Evolutionary conservation across 2,888 invertebrate genomes (phyloP), one percentile per base, ranked within the genome.

Genomic region (Sinhomidia bicolor): DNA sequence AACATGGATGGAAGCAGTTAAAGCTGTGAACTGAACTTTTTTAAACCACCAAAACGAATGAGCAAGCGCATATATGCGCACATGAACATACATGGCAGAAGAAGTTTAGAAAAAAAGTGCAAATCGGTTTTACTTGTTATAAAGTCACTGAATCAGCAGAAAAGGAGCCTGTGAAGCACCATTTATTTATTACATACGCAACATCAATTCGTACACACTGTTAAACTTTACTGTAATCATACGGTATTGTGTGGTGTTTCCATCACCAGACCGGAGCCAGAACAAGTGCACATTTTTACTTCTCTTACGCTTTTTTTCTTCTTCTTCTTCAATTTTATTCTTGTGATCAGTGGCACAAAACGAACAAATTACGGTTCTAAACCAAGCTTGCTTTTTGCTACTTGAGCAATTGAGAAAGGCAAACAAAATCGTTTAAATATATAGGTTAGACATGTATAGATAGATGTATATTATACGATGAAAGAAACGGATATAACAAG

Each of bases 121-220:
- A 84, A 84, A 84, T 76, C 29, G 84, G 76, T 74, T 76, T 76
- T 76, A 76, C 62, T 62, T 62, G 47, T 44, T 44, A 44, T 74
- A 74, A 74, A 60, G 60, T 62, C 60, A 76, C 76, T 84, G 74
- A 84, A 84, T 84, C 84, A 84, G 76, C 76, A 84, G 41, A 20
- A 51, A 32, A 76, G 65, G 2, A 47, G 71, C 20, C 14, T 44
- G 41, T 71, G 54, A 71, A 82, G 47, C 82, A 36, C 74, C 71
- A 71, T 71, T 74, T 74, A 83, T 83, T 83, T 83, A 83, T 83
- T 83, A 74, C 26, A 44, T 83, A 83, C 83, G 83, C 71, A 83
- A 83, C 74, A 83, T 83, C 57, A 74, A 83, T 83, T 83, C 74
- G 32, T 57, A 54, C 83, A 57, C 71, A 57, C 71, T 68, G 68